These are phyloP conservation scores for Drosophila orosa DNA, from an alignment of 1,140 invertebrate genomes.

Conservation along the genomic window DNA sequence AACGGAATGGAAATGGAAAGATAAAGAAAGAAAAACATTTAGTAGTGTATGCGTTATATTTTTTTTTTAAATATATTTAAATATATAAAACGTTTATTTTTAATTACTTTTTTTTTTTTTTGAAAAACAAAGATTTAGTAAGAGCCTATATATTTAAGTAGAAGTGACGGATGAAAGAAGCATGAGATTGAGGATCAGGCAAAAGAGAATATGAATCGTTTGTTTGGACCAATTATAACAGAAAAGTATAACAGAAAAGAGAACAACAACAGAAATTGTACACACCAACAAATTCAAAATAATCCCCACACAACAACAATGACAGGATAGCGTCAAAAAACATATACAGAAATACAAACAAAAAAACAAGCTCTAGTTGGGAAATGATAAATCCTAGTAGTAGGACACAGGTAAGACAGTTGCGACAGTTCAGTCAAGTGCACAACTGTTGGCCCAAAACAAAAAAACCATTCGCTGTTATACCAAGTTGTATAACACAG, in stretches of 20 bases:
- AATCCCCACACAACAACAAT: background rate
- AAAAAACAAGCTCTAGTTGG: constrained; percentile 3
- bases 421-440: constrained; percentile 14
- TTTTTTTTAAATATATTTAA: constrained; percentile 56
- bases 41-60: constrained; percentile 54
- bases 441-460: constrained; percentile 36
- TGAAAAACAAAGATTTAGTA: constrained; percentile 56
- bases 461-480: constrained; percentile 17
- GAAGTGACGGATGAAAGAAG: constrained; percentile 6
- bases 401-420: constrained; percentile 10
- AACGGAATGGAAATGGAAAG: constrained; percentile 23
- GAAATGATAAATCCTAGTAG: background rate
- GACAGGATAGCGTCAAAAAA: constrained; percentile 16
- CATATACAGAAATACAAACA: background rate
- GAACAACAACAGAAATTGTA: background rate
- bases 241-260: constrained; percentile 1
- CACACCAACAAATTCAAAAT: background rate
- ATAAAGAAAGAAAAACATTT: constrained; percentile 29
- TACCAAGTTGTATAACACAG: constrained; percentile 48
- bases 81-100: constrained; percentile 45
- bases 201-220: constrained; percentile 6
- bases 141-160: constrained; percentile 61
- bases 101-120: constrained; percentile 60
- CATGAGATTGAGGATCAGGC: constrained; percentile 29
- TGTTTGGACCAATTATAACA: constrained; percentile 28